These are phyloP conservation scores for Brotula barbata DNA, from an alignment of 2,797 vertebrate species.

Conservation along the genomic window DNA sequence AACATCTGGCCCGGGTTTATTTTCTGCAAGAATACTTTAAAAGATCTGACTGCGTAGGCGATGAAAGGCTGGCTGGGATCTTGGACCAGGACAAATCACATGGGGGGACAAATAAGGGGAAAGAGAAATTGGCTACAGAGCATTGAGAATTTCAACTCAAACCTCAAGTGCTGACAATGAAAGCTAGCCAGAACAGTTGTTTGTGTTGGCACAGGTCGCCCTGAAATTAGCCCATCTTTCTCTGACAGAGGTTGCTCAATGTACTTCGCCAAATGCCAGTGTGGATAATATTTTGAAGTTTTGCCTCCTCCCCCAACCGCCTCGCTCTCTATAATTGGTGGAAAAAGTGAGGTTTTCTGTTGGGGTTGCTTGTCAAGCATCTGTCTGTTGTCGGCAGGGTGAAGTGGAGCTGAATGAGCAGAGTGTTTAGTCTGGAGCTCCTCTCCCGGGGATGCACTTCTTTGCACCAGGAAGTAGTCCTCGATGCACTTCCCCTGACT, in stretches of 20 bases:
- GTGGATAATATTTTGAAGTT: conserved; percentile 83
- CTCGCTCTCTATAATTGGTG: conserved; percentile 83
- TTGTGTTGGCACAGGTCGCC: conserved; percentile 86
- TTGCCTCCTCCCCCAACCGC: conserved; percentile 64
- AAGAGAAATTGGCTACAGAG: conserved; percentile 74
- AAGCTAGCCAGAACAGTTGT: conserved; percentile 86
- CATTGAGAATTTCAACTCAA: conserved; percentile 70
- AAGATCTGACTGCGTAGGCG: conserved; percentile 67
- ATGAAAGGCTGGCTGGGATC: conserved; percentile 73
- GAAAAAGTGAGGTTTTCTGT: conserved; percentile 88
- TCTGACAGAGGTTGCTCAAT: conserved; percentile 82
- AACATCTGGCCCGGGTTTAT: conserved; percentile 59
- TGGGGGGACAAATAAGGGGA: conserved; percentile 57
- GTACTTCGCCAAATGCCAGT: conserved; percentile 75
- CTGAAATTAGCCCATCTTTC: conserved; percentile 86
- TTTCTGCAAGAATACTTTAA: conserved; percentile 58
- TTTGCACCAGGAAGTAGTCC: conserved; percentile 86
- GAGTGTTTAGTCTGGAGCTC: conserved; percentile 92
- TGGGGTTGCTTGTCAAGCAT: conserved; percentile 89
- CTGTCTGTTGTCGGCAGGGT: conserved; percentile 84
- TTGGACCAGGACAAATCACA: conserved; percentile 74
- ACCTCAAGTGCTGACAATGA: conserved; percentile 85
- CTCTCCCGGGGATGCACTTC: conserved; percentile 86
- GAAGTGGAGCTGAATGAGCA: conserved; percentile 85
- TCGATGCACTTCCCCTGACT: conserved; percentile 55